phyloP scores from a whole-genome alignment of 2,113 vertebrate species.

The Myocastor coypus region DNA sequence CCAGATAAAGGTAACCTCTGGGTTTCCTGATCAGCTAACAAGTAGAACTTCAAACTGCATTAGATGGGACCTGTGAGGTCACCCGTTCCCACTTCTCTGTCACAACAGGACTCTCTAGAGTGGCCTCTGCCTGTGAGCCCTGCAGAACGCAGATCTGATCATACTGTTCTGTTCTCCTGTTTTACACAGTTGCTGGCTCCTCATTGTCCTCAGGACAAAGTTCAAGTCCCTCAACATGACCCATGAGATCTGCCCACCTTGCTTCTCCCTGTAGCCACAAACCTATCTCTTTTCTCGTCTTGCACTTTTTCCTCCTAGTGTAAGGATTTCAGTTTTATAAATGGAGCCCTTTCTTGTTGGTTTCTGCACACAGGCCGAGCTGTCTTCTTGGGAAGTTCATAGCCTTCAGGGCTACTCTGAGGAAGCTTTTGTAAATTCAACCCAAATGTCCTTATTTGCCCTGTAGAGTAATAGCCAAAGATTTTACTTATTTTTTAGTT shows the following conservation, averaged over 20 bases:
- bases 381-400: neutral
- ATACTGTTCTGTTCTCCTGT: neutral
- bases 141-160: slow-evolving; percentile 37
- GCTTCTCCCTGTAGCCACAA: neutral
- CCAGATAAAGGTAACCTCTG: neutral
- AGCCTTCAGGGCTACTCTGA: neutral
- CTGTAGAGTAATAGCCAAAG: neutral
- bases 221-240: neutral
- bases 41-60: neutral
- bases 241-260: neutral
- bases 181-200: neutral
- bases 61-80: neutral
- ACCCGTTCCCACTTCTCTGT: neutral
- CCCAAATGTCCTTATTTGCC: neutral
- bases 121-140: neutral
- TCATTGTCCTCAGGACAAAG: neutral
- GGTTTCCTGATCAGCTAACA: neutral
- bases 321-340: neutral
- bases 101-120: neutral
- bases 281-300: neutral
- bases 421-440: neutral
- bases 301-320: neutral
- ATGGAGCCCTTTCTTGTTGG: neutral
- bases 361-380: neutral
- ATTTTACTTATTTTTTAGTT: neutral